Conservation (phyloP, 2,113 vertebrate species). For the Phocoena sinus region DNA sequence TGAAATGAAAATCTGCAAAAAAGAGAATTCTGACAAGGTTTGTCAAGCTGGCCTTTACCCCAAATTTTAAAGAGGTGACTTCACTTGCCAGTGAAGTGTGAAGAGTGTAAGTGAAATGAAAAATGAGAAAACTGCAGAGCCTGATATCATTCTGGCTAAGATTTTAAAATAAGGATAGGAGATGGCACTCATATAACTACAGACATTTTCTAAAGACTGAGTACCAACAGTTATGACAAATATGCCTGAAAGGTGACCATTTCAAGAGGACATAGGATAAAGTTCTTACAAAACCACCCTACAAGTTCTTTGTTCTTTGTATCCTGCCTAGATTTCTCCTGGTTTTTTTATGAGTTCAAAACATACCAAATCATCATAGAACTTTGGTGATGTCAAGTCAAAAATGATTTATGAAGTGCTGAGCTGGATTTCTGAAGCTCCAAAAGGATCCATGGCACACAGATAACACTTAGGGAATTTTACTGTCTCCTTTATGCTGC, state of each 20-base stretch:
- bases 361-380: background rate
- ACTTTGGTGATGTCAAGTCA: background rate
- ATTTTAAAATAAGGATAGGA: slow-evolving; percentile 21
- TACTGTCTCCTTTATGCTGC: background rate
- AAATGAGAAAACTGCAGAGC: background rate
- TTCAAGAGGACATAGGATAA: background rate
- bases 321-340: background rate
- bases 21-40: background rate
- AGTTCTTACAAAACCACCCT: background rate
- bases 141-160: background rate
- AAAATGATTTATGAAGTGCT: background rate
- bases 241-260: background rate
- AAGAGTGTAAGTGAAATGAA: slow-evolving; percentile 44
- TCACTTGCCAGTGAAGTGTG: slow-evolving; percentile 11
- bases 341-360: background rate
- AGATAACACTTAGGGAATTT: background rate
- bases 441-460: background rate
- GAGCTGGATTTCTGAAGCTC: background rate
- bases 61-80: slow-evolving; percentile 21
- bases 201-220: background rate
- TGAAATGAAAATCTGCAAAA: background rate
- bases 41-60: background rate
- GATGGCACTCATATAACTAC: background rate
- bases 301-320: background rate
- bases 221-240: background rate